Evolutionary conservation across 1,140 invertebrate species (phyloP), one percentile per base, ranked within the genome.

Genomic region (Drosophila hydei): DNA sequence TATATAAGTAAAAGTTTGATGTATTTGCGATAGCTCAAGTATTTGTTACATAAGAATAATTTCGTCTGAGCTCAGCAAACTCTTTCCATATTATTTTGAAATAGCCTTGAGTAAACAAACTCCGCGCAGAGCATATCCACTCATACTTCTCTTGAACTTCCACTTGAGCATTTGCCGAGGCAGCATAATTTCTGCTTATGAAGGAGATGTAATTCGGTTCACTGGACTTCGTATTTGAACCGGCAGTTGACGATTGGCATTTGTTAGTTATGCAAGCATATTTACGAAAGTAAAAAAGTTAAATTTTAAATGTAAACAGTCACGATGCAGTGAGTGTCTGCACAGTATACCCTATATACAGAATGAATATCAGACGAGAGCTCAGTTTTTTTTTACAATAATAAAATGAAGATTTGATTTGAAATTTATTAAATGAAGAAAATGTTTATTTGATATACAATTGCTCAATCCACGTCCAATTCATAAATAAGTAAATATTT

Each of bases 401-500:
- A 30, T n/a, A n/a, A n/a, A n/a, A n/a, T n/a, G n/a, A 30, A 30
- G 27, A 30, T 40, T 4, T 8, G 6, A 14, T 14, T n/a, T n/a
- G 7, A 40, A 40, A 8, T 16, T 16, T 2, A 33, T 33, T 12
- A 33, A 33, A 33, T 30, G 9, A 33, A 71, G 45, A 18, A 38
- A 42, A 42, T 42, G 6, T 68, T 69, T 68, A 60, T 68, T 65
- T 40, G 27, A 47, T 69, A 33, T 63, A 18, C 55, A 64, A 50
- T 21, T 48, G 54, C 21, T 50, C 56, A 67, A 47, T 33, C 30
- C 11, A 33, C 30, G 38, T n/a, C 59, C 52, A 72, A 72, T 67
- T 72, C 71, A 64, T 75, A 64, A 67, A 60, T 72, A 72, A 56
- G 30, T 52, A 60, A 33, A 33, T 59, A 64, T 68, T 68, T 73